phyloP scores from a whole-genome alignment of 2,113 vertebrate genomes.

The Gasterosteus aculeatus region DNA sequence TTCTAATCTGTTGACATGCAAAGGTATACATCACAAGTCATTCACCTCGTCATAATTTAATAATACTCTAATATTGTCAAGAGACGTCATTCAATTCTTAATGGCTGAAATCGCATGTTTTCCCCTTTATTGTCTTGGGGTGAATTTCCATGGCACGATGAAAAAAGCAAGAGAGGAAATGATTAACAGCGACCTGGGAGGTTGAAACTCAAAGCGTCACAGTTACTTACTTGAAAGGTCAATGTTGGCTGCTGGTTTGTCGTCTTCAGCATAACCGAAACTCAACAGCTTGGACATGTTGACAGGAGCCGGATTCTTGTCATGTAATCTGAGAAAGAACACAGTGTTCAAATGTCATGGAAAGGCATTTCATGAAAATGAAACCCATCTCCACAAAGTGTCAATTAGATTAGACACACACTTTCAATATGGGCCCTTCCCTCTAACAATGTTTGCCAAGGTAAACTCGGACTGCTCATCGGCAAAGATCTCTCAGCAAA shows the following conservation, averaged over 20 bases:
- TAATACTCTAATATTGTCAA: conserved; percentile 14
- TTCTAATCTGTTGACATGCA: conserved; percentile 52
- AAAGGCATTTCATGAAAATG: conserved; percentile 1
- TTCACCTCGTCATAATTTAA: conserved; percentile 14
- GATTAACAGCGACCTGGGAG: neutral
- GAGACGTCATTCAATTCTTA: conserved; percentile 14
- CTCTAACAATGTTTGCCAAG: neutral
- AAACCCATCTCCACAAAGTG: conserved; percentile 4
- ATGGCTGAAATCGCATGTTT: conserved; percentile 8
- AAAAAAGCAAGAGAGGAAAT: conserved; percentile 5
- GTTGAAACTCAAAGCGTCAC: neutral
- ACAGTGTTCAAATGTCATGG: neutral
- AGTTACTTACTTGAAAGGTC: conserved; percentile 55
- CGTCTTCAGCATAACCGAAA: conserved; percentile 76
- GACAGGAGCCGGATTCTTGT: conserved; percentile 72
- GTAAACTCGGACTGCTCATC: conserved; percentile 51
- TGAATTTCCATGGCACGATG: conserved; percentile 4
- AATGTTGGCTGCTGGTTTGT: conserved; percentile 31
- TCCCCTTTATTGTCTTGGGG: conserved; percentile 9
- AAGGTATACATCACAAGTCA: conserved; percentile 17
- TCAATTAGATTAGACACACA: conserved; percentile 14
- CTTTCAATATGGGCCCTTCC: conserved; percentile 31
- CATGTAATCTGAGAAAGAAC: conserved; percentile 56
- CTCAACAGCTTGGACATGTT: conserved; percentile 81
- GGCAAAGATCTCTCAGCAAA: conserved; percentile 5